Evolutionary conservation across 2,888 invertebrate genomes (phyloP).

Genomic region (Pheosia gnoma): DNA sequence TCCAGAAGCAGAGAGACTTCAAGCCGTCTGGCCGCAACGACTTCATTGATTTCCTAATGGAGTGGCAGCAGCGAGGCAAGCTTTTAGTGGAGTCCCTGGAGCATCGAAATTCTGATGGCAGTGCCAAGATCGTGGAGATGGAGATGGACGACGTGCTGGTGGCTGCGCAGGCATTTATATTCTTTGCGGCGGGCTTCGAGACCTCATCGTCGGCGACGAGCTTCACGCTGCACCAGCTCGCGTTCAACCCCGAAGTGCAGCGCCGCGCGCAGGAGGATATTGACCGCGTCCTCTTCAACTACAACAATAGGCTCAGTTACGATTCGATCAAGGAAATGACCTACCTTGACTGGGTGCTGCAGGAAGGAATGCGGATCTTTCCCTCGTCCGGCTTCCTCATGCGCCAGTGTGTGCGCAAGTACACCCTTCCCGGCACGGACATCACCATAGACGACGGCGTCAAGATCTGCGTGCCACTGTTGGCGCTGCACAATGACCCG

Average conservation of each 20-base stretch:
- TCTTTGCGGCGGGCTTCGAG: constrained; percentile 76
- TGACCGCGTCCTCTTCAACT: constrained; percentile 49
- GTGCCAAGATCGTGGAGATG: constrained; percentile 39
- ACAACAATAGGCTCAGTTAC: constrained; percentile 56
- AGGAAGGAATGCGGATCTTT: constrained; percentile 64
- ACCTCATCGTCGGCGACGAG: constrained; percentile 75
- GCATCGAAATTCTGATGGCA: constrained; percentile 45
- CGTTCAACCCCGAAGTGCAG: constrained; percentile 58
- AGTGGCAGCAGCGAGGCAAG: constrained; percentile 50
- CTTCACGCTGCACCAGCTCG: constrained; percentile 64
- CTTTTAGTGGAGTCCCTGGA: constrained; percentile 53
- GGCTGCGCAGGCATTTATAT: constrained; percentile 64
- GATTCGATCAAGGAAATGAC: constrained; percentile 66
- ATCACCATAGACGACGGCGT: constrained; percentile 50
- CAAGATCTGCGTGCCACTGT: constrained; percentile 46
- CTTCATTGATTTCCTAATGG: constrained; percentile 57
- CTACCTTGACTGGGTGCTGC: constrained; percentile 60
- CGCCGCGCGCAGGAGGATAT: constrained; percentile 55
- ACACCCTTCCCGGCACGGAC: constrained; percentile 49
- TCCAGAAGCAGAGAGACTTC: constrained; percentile 47
- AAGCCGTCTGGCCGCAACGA: constrained; percentile 59
- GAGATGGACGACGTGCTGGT: constrained; percentile 53
- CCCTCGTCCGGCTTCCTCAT: constrained; percentile 51
- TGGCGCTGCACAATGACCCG: constrained; percentile 62
- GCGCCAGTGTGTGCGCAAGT: constrained; percentile 44